These are phyloP conservation scores for Lanistes nyassanus DNA, from an alignment of 1,140 invertebrate genomes.

Conservation along the genomic window DNA sequence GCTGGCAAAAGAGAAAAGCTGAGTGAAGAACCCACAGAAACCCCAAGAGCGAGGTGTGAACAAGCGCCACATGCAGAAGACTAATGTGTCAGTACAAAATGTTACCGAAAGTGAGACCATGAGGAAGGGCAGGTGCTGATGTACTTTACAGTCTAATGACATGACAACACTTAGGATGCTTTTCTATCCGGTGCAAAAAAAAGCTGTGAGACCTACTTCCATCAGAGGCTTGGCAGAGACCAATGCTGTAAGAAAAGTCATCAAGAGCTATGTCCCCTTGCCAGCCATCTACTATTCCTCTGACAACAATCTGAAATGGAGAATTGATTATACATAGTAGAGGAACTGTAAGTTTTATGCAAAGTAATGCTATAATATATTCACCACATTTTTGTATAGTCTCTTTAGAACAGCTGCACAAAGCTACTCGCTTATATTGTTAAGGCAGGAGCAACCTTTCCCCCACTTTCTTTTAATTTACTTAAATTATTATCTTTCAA, in stretches of 20 bases:
- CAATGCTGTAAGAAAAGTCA: constrained; percentile 65
- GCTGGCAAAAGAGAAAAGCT: too few relatives aligned
- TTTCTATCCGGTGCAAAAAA: too few relatives aligned
- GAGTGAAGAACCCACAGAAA: too few relatives aligned
- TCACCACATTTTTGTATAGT: background rate
- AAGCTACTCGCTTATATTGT: background rate
- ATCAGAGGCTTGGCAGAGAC: constrained; percentile 45
- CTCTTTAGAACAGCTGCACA: background rate
- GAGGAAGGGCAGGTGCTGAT: too few relatives aligned
- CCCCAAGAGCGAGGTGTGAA: too few relatives aligned
- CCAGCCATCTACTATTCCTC: constrained; percentile 50
- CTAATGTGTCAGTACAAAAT: too few relatives aligned
- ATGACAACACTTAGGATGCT: background rate
- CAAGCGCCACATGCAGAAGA: too few relatives aligned
- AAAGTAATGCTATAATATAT: background rate
- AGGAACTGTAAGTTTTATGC: background rate
- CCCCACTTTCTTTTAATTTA: background rate
- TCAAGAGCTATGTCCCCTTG: constrained; percentile 62
- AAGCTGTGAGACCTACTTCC: background rate
- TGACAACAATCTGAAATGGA: constrained; percentile 46
- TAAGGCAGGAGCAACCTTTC: background rate
- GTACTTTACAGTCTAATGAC: too few relatives aligned
- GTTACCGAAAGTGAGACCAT: too few relatives aligned
- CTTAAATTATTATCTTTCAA: background rate
- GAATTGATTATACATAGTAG: too few relatives aligned